These are phyloP conservation scores for Alexandromys fortis DNA, from an alignment of 2,113 vertebrate species.

Conservation along the genomic window DNA sequence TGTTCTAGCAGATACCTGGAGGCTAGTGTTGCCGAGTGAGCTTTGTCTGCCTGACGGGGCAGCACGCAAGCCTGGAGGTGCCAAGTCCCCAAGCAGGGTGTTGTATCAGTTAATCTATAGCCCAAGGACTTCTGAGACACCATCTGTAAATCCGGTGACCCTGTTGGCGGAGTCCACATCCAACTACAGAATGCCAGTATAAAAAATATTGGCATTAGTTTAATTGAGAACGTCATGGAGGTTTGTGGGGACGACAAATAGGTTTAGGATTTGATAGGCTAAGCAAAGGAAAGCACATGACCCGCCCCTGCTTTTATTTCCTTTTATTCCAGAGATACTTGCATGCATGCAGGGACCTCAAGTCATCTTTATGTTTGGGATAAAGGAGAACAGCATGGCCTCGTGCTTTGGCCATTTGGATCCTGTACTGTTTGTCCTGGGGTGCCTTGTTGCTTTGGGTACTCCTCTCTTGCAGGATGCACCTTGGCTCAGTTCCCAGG, in stretches of 20 bases:
- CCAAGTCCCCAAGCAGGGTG: neutral
- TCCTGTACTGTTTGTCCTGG: neutral
- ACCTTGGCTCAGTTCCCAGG: neutral
- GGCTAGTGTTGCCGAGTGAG: neutral
- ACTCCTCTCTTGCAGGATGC: neutral
- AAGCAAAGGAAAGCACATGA: neutral
- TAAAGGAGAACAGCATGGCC: neutral
- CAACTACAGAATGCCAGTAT: rapidly evolving
- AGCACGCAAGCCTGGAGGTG: neutral
- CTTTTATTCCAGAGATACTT: neutral
- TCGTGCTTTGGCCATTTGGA: neutral
- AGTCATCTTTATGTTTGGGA: neutral
- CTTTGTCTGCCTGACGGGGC: neutral
- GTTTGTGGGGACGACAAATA: too few species aligned
- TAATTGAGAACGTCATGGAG: rapidly evolving
- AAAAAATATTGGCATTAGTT: rapidly evolving
- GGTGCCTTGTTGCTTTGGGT: neutral
- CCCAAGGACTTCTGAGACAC: neutral
- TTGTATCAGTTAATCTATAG: too few species aligned
- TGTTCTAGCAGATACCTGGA: rapidly evolving
- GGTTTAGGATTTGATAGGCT: neutral
- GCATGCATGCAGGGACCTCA: too few species aligned
- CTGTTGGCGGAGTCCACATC: neutral
- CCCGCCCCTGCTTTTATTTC: neutral
- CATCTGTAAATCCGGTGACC: too few species aligned